phyloP scores from a whole-genome alignment of 2,797 vertebrate species.

The Chanos chanos region DNA sequence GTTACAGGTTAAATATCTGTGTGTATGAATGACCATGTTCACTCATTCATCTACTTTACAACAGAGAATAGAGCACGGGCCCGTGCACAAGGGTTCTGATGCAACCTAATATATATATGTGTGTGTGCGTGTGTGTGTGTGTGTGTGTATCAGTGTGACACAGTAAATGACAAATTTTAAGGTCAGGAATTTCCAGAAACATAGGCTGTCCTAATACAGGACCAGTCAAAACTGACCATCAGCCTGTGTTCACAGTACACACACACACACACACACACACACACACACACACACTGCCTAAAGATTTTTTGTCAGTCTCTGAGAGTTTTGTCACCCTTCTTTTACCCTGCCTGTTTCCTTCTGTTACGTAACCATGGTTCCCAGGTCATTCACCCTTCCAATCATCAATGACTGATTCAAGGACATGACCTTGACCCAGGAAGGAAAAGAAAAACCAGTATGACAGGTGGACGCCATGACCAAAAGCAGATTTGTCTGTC shows the following conservation, averaged over 20 bases:
- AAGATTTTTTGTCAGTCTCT: not conserved
- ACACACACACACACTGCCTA: not conserved
- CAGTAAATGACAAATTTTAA: slow-evolving; percentile 23
- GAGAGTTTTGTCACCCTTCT: not conserved
- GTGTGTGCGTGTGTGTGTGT: slow-evolving; percentile 1
- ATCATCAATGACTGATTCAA: slow-evolving; percentile 10
- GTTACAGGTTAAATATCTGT: no score
- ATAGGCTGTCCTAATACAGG: not conserved
- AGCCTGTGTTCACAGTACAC: not conserved
- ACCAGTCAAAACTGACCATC: not conserved
- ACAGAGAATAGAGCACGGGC: no score
- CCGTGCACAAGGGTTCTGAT: no score
- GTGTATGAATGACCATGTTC: no score
- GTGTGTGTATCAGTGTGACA: not conserved
- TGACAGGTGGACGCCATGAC: slow-evolving; percentile 18
- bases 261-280: not conserved
- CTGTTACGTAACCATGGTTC: slow-evolving; percentile 21
- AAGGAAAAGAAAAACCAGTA: slow-evolving; percentile 13
- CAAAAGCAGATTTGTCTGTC: slow-evolving; percentile 17
- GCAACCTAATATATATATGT: not conserved
- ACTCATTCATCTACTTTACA: no score
- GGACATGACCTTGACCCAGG: slow-evolving; percentile 2
- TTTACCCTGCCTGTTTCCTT: slow-evolving; percentile 29
- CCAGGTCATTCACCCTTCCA: slow-evolving; percentile 27
- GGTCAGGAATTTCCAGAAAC: not conserved